Conservation (phyloP, 2,113 vertebrate species). For the Fulica atra region DNA sequence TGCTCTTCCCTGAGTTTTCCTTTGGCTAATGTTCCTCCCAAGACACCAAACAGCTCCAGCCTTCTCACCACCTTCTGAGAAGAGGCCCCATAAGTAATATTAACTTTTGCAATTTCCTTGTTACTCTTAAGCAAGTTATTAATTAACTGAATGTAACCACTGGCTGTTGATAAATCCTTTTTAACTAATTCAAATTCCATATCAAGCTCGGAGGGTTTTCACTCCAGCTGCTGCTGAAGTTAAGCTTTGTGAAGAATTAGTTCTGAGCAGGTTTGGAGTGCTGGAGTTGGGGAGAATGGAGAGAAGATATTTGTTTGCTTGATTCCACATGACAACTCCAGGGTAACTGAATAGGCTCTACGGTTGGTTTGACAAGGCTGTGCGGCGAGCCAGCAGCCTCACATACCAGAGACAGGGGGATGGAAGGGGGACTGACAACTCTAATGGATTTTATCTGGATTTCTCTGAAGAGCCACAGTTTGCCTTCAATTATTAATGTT, state of each 20-base stretch:
- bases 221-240: neutral
- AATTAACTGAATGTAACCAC: slow-evolving; percentile 71
- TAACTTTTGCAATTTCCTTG: slow-evolving; percentile 66
- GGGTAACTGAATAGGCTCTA: slow-evolving; percentile 67
- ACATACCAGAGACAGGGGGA: slow-evolving; percentile 70
- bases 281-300: neutral
- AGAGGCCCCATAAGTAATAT: slow-evolving; percentile 44
- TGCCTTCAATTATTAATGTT: slow-evolving; percentile 67
- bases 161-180: slow-evolving; percentile 66
- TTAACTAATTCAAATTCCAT: slow-evolving; percentile 52
- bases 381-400: slow-evolving; percentile 52
- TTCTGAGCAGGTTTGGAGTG: slow-evolving; percentile 38
- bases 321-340: slow-evolving; percentile 77
- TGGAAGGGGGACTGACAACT: slow-evolving; percentile 56
- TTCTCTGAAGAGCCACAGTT: slow-evolving; percentile 19
- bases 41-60: neutral
- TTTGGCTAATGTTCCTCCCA: neutral
- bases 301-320: slow-evolving; percentile 72
- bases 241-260: slow-evolving; percentile 38
- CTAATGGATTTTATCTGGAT: slow-evolving; percentile 40
- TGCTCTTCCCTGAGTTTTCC: neutral
- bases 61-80: neutral
- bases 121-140: slow-evolving; percentile 69
- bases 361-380: slow-evolving; percentile 68
- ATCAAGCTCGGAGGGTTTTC: neutral